These are phyloP conservation scores for Peromyscus californicus DNA, from an alignment of 2,113 vertebrate genomes.

Conservation along the genomic window DNA sequence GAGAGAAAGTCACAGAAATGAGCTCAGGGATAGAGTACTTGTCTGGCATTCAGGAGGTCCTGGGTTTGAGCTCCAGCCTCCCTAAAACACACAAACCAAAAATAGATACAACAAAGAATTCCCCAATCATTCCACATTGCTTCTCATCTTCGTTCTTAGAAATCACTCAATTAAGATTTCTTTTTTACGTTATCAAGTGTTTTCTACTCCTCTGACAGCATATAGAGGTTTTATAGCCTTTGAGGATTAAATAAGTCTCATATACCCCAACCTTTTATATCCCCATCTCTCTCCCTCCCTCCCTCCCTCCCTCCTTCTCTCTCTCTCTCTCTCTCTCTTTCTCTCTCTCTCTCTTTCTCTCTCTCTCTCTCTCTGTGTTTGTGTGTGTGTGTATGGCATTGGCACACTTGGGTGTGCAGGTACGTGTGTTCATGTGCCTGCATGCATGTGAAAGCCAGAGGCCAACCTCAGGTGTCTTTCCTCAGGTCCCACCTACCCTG, in stretches of 20 bases:
- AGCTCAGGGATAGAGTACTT: background rate
- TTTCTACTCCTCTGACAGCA: background rate
- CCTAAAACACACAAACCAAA: background rate
- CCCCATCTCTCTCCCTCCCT: too few species aligned
- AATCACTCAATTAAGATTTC: background rate
- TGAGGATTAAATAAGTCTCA: background rate
- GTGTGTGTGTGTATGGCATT: background rate
- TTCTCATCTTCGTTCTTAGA: slow-evolving; percentile 40
- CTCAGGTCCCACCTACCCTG: background rate
- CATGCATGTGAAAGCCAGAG: background rate
- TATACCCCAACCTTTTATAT: background rate
- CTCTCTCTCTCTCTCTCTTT: too few species aligned
- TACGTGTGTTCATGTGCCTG: background rate
- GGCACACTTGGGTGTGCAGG: background rate
- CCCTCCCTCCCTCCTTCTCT: too few species aligned
- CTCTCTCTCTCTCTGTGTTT: too few species aligned
- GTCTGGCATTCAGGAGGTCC: background rate
- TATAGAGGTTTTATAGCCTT: background rate
- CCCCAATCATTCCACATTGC: background rate
- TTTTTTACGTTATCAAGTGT: background rate
- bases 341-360: too few species aligned
- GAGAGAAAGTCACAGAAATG: background rate
- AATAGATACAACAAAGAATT: background rate
- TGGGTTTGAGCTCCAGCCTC: background rate
- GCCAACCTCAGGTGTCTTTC: background rate